Base-by-base conservation (phyloP, 2,797 vertebrate genomes). In the Netta rufina region DNA sequence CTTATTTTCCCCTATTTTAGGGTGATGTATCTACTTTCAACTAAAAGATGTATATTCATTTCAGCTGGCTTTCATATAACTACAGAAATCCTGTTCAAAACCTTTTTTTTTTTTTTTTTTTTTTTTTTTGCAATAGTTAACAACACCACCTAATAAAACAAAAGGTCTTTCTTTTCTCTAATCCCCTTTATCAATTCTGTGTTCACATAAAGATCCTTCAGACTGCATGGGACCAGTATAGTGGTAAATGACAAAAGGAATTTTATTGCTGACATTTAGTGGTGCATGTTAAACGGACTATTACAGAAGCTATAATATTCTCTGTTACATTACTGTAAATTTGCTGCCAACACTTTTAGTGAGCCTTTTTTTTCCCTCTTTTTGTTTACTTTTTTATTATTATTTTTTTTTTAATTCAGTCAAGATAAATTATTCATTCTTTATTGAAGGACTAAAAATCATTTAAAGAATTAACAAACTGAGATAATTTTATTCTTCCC, bases 191-290 rank as follows among this genome's bases (percentile, higher is more conserved):
- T 39, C 67, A 88, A 61, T 88, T 94, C 86, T 51, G 8, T 76
- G 8, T 84, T 90, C 32, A 78, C 38, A 57, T 74, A 95, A 91
- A 94, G 38, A 75, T 80, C 12, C 47, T 60, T 94, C 39, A 71
- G 67, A 82, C 41, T 89, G 38, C 36, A 54, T 89, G 47, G 15
- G 45, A 81, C 33, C 22, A 84, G n/a, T 43, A n/a, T 62, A 89
- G 38, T 81, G 17, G 38, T 73, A 95, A 96, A 96, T 69, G 54
- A 79, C 58, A 95, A 94, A 89, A 56, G 24, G 78, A 88, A 93
- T 72, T 92, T 92, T 87, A 88, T 84, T 60, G 10, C 58, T 71
- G 33, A 8, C 6, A 91, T 95, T 93, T 49, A 82, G 8, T 87
- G 41, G 4, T 75, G 53, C 54, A 28, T 69, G 43, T 78, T 92